These are phyloP conservation scores for Bombus balteatus DNA, from an alignment of 1,140 invertebrate genomes.

Conservation along the genomic window DNA sequence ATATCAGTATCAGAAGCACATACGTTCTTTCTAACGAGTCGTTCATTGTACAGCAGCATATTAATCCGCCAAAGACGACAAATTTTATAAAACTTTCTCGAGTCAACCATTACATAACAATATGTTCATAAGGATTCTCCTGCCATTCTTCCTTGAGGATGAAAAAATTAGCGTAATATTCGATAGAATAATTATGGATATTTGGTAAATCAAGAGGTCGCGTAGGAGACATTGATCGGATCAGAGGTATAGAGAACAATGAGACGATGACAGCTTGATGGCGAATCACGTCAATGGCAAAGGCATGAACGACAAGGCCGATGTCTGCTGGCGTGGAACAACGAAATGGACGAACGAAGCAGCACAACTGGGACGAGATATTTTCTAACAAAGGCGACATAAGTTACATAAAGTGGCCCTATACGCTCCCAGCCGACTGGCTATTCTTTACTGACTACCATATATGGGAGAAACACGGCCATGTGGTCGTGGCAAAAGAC, in stretches of 20 bases:
- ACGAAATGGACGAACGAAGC: constrained; percentile 19
- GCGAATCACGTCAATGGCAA: constrained; percentile 7
- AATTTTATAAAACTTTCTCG: not conserved
- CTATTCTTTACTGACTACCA: constrained; percentile 66
- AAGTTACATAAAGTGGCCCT: constrained; percentile 71
- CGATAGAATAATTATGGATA: not conserved
- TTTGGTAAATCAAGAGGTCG: not conserved
- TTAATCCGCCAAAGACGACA: not conserved
- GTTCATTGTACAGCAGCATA: too few relatives aligned
- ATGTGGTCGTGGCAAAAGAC: not conserved
- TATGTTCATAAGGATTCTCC: not conserved
- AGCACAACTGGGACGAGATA: constrained; percentile 33
- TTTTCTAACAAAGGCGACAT: constrained; percentile 70
- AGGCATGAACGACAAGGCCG: constrained; percentile 19
- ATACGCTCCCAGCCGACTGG: constrained; percentile 50
- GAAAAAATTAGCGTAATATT: not conserved
- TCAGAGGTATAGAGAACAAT: not conserved
- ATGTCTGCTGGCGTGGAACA: not conserved
- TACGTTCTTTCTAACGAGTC: not conserved
- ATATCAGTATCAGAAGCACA: not conserved
- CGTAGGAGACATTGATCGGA: not conserved
- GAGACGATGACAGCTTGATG: not conserved
- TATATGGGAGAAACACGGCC: constrained; percentile 21
- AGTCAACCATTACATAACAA: not conserved
- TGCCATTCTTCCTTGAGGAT: not conserved